Percentiles rank a stretch among this genome's conserved stretches.
Evolutionary conservation across 2,113 vertebrate species (phyloP).

Genomic region (Aspidoscelis tigris): DNA sequence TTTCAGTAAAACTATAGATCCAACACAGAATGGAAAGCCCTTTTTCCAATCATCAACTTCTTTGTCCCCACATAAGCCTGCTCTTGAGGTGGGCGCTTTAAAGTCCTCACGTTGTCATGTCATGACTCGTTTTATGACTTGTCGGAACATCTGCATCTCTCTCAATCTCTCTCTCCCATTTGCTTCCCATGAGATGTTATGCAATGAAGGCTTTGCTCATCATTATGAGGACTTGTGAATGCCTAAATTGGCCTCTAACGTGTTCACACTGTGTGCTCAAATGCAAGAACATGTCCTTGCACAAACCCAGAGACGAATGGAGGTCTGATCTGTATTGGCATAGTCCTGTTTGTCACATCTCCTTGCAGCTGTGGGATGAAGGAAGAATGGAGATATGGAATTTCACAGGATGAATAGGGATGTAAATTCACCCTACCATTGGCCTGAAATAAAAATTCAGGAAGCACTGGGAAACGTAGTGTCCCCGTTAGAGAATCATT

Average conservation of each 20-base stretch:
- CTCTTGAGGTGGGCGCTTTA: too few species aligned
- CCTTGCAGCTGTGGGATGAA: too few species aligned
- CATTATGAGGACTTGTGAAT: not conserved
- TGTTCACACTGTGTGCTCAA: not conserved
- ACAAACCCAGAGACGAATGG: not conserved
- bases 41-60: too few species aligned
- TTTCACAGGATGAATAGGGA: not conserved
- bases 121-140: too few species aligned
- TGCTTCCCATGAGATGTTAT: slow-evolving; percentile 10
- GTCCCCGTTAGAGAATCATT: not conserved
- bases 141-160: not conserved
- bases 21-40: too few species aligned
- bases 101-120: too few species aligned
- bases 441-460: not conserved
- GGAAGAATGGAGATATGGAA: not conserved
- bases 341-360: not conserved
- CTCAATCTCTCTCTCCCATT: not conserved
- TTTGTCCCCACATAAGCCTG: too few species aligned
- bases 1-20: too few species aligned
- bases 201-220: not conserved
- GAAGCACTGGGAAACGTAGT: not conserved
- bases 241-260: not conserved
- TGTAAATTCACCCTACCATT: not conserved
- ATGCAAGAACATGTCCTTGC: not conserved
- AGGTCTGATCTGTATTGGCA: not conserved